Conservation (phyloP, 2,113 vertebrate genomes). For the Ctenomys sociabilis region DNA sequence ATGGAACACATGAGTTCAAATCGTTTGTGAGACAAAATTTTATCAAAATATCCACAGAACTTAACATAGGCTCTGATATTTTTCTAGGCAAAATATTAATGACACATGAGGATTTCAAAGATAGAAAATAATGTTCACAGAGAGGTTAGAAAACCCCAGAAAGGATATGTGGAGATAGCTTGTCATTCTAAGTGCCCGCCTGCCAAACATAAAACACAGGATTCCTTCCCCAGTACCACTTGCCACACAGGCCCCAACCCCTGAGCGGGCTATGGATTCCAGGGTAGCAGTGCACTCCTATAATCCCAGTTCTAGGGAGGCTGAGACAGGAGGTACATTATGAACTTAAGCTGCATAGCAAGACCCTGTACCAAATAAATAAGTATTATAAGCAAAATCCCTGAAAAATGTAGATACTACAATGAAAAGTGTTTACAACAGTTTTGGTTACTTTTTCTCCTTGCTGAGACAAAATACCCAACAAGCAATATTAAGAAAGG, state of each 20-base stretch:
- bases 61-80: not conserved
- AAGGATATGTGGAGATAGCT: too few relatives aligned
- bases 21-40: not conserved
- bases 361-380: too few relatives aligned
- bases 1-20: not conserved
- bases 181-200: too few relatives aligned
- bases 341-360: too few relatives aligned
- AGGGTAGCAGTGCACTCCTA: too few relatives aligned
- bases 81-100: not conserved
- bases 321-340: too few relatives aligned
- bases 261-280: too few relatives aligned
- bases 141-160: not conserved
- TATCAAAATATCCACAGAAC: not conserved
- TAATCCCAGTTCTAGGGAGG: too few relatives aligned
- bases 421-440: not conserved
- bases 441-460: not conserved
- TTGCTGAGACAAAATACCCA: not conserved
- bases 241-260: too few relatives aligned
- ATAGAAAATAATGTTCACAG: not conserved
- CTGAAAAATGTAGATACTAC: not conserved
- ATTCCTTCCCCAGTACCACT: too few relatives aligned
- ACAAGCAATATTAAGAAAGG: not conserved
- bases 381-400: too few relatives aligned
- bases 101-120: not conserved
- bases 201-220: too few relatives aligned